Conservation (phyloP, 1,140 invertebrate species). For the Pseudomyrmex cubaensis region DNA sequence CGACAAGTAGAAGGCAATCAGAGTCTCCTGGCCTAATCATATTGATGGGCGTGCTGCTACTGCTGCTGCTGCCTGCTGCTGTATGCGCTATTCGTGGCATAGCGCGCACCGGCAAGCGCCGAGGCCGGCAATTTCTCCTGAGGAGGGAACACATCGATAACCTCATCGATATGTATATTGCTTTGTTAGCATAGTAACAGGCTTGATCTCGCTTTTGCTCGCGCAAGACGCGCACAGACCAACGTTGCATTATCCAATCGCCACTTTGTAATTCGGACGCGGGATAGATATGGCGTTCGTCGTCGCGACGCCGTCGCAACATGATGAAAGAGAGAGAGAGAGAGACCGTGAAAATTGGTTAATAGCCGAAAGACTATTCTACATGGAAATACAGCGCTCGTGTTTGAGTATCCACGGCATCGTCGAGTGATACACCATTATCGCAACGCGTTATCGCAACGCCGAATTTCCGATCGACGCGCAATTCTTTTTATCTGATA, state of each 20-base stretch:
- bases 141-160: conserved; percentile 57
- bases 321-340: not conserved
- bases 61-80: too few species aligned
- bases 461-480: not conserved
- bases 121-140: conserved; percentile 46
- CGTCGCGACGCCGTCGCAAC: not conserved
- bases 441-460: too few species aligned
- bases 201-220: conserved; percentile 54
- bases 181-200: conserved; percentile 62
- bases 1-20: conserved; percentile 60
- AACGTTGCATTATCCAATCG: conserved; percentile 49
- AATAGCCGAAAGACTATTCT: conserved; percentile 34
- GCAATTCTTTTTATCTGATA: conserved; percentile 20
- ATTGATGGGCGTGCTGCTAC: conserved; percentile 50
- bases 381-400: not conserved
- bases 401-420: not conserved
- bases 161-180: conserved; percentile 62
- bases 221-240: conserved; percentile 31
- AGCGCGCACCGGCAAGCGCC: conserved; percentile 36
- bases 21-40: conserved; percentile 57
- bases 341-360: conserved; percentile 22
- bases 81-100: conserved; percentile 46
- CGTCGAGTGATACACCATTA: not conserved
- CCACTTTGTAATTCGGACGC: conserved; percentile 52
- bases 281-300: not conserved